Base-by-base conservation (phyloP, 2,113 vertebrate species). In the Coturnix japonica region DNA sequence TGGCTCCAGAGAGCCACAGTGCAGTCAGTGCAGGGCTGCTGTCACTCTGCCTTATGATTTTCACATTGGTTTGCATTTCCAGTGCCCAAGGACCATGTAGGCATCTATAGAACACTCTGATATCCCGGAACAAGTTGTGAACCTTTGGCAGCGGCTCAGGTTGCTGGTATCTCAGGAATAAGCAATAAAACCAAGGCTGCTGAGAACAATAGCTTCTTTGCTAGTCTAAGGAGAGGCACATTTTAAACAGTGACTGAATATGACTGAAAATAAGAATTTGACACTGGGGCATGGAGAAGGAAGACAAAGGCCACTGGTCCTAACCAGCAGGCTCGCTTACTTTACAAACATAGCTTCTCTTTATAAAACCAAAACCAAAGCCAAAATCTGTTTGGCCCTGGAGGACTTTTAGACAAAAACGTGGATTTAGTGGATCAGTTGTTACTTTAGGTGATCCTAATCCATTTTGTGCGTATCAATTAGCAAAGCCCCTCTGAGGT, bases 231-330 rank as follows among this genome's bases (percentile, higher is more conserved):
- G 66, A 78, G 53, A 79, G 44, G 33, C n/a, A 86, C 41, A 22
- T 86, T 94, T 75, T 88, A 54, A 81, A n/a, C 39, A 56, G 61
- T 71, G 82, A 67, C 51, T 80, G 46, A 71, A 74, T 71, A 80
- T 46, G 85, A 72, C 60, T 85, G 79, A 47, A 83, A 59, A 31
- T 85, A 84, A 75, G 60, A 64, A 30, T 59, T 70, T 80, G 72
- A 74, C 61, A 80, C 39, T 37, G 85, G 70, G 74, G 53, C 56
- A 65, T 20, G n/a, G 56, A 53, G 60, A 67, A 80, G 41, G 56
- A 76, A 69, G 16, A 57, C 21, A 75, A 67, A 78, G 26, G 28
- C 31, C n/a, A 44, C 33, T 43, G 64, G 57, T 73, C n/a, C 49
- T 54, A 13, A 86, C 61, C 35, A 35, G 59, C 22, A 47, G 23